Percentiles rank a stretch among this genome's conserved stretches.
phyloP scores from a whole-genome alignment of 2,888 invertebrate species.

The Oscheius sp. region DNA sequence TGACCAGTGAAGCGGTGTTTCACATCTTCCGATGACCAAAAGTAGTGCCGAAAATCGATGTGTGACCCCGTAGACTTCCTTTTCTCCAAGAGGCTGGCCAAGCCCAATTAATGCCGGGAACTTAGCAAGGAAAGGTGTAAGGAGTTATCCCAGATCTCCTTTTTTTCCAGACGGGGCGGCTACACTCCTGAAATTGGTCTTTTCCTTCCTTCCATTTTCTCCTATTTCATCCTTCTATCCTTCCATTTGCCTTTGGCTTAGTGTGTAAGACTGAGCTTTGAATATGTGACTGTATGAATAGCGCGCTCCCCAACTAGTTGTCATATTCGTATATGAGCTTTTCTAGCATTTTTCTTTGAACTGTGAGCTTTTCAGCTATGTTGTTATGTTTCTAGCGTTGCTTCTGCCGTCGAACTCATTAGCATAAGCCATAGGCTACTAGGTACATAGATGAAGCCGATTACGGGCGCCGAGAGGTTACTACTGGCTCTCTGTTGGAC shows the following conservation, averaged over 20 bases:
- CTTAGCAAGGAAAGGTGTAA: background rate
- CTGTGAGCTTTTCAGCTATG: background rate
- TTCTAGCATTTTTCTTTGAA: background rate
- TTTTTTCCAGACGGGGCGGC: background rate
- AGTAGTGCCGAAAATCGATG: conserved; percentile 28
- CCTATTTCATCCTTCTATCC: background rate
- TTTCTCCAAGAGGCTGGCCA: background rate
- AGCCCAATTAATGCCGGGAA: background rate
- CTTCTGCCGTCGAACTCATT: background rate
- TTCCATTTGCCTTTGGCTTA: background rate
- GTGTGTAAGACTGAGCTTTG: background rate
- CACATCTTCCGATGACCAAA: background rate
- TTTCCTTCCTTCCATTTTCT: background rate
- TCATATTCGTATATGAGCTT: background rate
- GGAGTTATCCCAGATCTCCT: no score
- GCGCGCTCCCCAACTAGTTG: background rate
- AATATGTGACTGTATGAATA: background rate
- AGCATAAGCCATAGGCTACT: conserved; percentile 8
- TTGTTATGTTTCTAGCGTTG: background rate
- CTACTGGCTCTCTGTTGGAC: background rate
- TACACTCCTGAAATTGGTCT: background rate
- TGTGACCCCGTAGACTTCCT: conserved; percentile 21
- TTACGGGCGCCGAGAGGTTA: no score
- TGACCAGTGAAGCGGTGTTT: background rate
- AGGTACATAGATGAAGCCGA: conserved; percentile 3